phyloP scores from a whole-genome alignment of 2,113 vertebrate genomes.

The Arizona elegans region DNA sequence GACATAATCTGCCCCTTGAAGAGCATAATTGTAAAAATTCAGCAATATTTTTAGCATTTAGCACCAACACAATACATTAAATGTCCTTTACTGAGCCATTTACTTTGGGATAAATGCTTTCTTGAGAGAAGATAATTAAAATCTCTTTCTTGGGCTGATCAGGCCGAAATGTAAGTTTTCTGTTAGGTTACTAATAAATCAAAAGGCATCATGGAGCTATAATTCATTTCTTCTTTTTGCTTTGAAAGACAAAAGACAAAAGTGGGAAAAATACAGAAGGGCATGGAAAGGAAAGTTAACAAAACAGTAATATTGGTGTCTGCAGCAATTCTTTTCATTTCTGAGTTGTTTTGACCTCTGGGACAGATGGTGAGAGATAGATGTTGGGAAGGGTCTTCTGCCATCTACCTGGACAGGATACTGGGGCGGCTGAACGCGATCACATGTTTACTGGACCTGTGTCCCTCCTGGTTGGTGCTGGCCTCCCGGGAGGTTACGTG shows the following conservation, averaged over 20 bases:
- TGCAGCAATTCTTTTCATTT: neutral
- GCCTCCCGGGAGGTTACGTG: no score
- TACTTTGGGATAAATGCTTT: neutral
- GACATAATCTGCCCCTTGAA: neutral
- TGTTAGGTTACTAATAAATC: neutral
- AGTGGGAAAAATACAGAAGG: neutral
- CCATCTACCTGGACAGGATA: neutral
- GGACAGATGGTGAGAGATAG: neutral
- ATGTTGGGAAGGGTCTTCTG: neutral
- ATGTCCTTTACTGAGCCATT: neutral
- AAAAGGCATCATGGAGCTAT: neutral
- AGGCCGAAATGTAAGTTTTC: neutral
- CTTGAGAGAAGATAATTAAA: neutral
- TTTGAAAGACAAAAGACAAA: neutral
- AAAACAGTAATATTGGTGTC: neutral
- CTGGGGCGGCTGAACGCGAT: no score
- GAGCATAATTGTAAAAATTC: neutral
- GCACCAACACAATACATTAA: neutral
- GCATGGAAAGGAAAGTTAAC: neutral
- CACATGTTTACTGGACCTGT: no score
- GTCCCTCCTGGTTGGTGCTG: no score
- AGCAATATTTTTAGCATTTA: slow-evolving; percentile 4
- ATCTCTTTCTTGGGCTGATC: neutral
- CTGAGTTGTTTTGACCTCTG: neutral
- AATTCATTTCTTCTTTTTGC: neutral